phyloP scores from a whole-genome alignment of 37 sponge, comb jelly and placozoan species.

The Mnemiopsis leidyi region DNA sequence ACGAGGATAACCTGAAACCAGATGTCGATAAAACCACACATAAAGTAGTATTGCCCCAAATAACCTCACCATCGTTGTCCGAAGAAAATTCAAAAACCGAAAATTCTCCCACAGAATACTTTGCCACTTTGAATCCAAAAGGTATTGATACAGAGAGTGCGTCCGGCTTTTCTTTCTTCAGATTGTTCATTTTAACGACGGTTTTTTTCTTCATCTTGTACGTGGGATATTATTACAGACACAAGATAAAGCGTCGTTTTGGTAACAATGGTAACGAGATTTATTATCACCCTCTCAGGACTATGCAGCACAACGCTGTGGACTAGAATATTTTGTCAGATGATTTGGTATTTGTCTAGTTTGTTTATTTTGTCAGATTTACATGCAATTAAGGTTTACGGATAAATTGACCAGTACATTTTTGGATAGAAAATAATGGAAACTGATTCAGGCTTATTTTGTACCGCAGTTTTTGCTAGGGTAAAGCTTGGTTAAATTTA shows the following conservation, averaged over 20 bases:
- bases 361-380: not conserved
- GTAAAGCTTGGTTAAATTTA: too few species aligned
- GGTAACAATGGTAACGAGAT: not conserved
- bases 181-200: not conserved
- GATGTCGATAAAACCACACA: too few species aligned
- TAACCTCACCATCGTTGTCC: not conserved
- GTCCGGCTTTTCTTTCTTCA: not conserved
- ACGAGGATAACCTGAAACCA: too few species aligned
- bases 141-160: not conserved
- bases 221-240: not conserved
- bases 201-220: not conserved
- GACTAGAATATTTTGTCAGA: not conserved
- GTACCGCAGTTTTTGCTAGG: too few species aligned
- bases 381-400: too few species aligned
- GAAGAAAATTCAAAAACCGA: not conserved
- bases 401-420: too few species aligned
- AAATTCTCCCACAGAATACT: not conserved
- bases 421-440: too few species aligned
- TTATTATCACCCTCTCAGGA: constrained; percentile 7
- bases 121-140: not conserved
- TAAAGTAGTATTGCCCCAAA: too few species aligned
- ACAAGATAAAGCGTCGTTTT: not conserved
- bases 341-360: not conserved
- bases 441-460: too few species aligned
- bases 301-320: constrained; percentile 28